Conservation (phyloP, 2,113 vertebrate genomes). For the Ictalurus furcatus region DNA sequence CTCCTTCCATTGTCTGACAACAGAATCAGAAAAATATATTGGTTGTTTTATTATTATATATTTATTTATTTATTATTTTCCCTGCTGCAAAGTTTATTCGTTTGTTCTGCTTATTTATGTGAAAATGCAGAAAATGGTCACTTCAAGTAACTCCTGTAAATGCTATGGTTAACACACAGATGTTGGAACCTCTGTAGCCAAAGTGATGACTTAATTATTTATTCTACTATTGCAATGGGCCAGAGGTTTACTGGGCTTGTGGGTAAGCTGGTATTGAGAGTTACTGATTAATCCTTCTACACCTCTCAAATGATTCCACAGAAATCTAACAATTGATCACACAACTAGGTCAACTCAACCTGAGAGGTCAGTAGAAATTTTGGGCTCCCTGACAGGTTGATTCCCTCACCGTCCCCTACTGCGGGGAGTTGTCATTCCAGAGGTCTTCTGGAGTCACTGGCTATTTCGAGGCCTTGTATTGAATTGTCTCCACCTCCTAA, state of each 20-base stretch:
- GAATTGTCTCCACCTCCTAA: neutral
- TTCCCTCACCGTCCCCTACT: neutral
- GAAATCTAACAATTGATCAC: neutral
- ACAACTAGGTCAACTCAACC: neutral
- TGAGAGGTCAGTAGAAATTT: neutral
- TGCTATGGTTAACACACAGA: neutral
- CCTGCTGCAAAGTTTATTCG: neutral
- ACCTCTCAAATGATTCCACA: neutral
- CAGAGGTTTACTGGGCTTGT: neutral
- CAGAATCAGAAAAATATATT: too few relatives aligned
- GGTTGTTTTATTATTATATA: too few relatives aligned
- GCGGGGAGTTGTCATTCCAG: neutral
- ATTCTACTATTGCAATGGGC: neutral
- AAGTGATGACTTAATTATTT: neutral
- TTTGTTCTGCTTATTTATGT: neutral
- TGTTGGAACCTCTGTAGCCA: neutral
- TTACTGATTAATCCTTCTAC: slow-evolving; percentile 23
- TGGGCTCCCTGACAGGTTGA: neutral
- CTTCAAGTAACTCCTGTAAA: neutral
- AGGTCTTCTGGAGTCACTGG: neutral
- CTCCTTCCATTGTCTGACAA: too few relatives aligned
- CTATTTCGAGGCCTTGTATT: neutral
- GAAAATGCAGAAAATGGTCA: neutral
- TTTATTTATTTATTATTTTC: too few relatives aligned
- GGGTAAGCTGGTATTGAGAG: neutral